A percentile compares a stretch with the other conserved stretches of the same genome.
phyloP scores from a whole-genome alignment of 2,888 invertebrate genomes.

The Callinectes sapidus region DNA sequence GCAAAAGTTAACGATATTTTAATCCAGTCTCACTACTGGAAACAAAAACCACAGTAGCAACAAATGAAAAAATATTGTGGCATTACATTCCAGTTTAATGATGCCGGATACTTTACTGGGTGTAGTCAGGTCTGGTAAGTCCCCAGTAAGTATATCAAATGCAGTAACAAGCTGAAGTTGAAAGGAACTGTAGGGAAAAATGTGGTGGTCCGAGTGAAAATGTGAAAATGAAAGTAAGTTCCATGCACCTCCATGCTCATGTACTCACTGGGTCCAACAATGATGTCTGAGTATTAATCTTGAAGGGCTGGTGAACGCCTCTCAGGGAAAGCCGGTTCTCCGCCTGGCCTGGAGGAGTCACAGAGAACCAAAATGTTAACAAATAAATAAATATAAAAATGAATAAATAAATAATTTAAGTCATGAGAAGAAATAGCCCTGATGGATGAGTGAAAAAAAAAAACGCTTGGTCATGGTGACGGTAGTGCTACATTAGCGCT shows the following conservation, averaged over 20 bases:
- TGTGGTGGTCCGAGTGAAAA: background rate
- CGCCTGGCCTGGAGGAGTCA: conserved; percentile 41
- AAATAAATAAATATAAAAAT: background rate
- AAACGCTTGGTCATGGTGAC: background rate
- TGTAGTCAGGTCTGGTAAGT: background rate
- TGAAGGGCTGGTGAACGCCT: conserved; percentile 46
- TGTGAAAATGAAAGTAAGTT: background rate
- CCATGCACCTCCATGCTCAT: background rate
- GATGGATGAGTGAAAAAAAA: background rate
- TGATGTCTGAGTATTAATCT: conserved; percentile 57
- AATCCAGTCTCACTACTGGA: background rate
- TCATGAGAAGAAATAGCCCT: background rate
- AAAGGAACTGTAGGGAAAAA: background rate
- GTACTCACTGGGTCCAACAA: conserved; percentile 59
- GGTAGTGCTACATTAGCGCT: background rate
- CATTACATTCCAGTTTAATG: background rate
- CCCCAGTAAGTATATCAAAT: background rate
- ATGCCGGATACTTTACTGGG: background rate
- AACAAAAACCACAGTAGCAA: background rate
- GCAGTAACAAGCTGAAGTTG: background rate
- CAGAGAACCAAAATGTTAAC: background rate
- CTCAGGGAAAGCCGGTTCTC: conserved; percentile 51
- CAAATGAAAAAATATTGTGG: background rate
- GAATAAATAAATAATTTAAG: background rate
- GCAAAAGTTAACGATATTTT: background rate